These are phyloP conservation scores for Phymanthus crucifer DNA, from an alignment of 92 coral and sea anemone genomes.

Conservation along the genomic window DNA sequence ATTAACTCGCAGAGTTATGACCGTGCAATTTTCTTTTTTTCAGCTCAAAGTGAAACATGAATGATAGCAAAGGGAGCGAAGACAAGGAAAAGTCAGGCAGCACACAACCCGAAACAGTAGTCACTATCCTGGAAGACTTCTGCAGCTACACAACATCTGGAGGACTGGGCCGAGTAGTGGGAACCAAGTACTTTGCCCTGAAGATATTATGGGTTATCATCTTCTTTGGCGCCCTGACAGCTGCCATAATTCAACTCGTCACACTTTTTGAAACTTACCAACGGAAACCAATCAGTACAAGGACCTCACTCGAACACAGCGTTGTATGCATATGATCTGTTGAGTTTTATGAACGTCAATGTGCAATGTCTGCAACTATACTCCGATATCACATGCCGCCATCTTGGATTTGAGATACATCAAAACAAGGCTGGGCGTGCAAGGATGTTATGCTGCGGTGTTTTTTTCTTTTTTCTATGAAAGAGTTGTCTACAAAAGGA, in stretches of 20 bases:
- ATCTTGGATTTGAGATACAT: too few species aligned
- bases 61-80: not conserved
- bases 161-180: slow-evolving; percentile 62
- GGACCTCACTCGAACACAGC: slow-evolving; percentile 40
- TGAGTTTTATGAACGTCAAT: too few species aligned
- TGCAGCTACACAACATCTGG: slow-evolving; percentile 55
- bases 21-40: too few species aligned
- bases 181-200: slow-evolving; percentile 30
- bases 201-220: slow-evolving; percentile 58
- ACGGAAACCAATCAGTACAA: slow-evolving; percentile 47
- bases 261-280: slow-evolving; percentile 40
- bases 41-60: too few species aligned
- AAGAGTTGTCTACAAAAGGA: too few species aligned
- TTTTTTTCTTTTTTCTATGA: too few species aligned
- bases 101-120: slow-evolving; percentile 1
- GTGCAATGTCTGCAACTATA: too few species aligned
- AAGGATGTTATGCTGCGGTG: too few species aligned
- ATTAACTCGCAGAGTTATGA: too few species aligned
- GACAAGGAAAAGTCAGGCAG: not conserved
- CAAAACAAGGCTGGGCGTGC: too few species aligned
- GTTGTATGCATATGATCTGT: slow-evolving; percentile 33
- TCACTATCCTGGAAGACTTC: slow-evolving; percentile 37
- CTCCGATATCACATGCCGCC: too few species aligned
- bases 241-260: slow-evolving; percentile 27
- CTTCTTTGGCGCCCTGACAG: slow-evolving; percentile 44